Percentiles rank a stretch among this genome's conserved stretches.
Conservation (phyloP, 2,888 invertebrate genomes). For the Rhogogaster chlorosoma region DNA sequence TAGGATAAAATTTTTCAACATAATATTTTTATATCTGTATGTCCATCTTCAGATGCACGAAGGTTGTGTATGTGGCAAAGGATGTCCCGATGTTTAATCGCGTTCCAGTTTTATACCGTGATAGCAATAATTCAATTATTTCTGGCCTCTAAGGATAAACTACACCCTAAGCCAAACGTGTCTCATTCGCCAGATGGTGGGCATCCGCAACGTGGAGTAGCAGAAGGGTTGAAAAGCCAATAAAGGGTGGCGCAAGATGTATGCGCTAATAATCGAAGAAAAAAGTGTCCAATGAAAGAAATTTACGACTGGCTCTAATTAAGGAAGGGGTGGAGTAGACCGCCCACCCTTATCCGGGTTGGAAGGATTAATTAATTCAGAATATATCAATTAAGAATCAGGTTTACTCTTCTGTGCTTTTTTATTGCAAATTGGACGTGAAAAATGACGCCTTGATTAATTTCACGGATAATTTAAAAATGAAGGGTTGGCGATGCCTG, state of each 20-base stretch:
- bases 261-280: slow-evolving; percentile 78
- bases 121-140: slow-evolving; percentile 48
- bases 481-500: slow-evolving; percentile 73
- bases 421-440: slow-evolving; percentile 78
- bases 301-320: slow-evolving; percentile 77
- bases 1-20: background rate
- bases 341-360: slow-evolving; percentile 57
- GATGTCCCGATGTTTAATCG: slow-evolving; percentile 1
- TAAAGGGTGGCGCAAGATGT: slow-evolving; percentile 75
- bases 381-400: slow-evolving; percentile 78
- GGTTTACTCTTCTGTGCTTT: slow-evolving; percentile 75
- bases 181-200: slow-evolving; percentile 69
- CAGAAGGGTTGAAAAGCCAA: slow-evolving; percentile 70
- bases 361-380: slow-evolving; percentile 77
- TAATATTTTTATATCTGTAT: background rate
- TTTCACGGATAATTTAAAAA: slow-evolving; percentile 78
- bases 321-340: slow-evolving; percentile 69
- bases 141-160: slow-evolving; percentile 46
- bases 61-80: background rate
- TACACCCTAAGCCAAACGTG: slow-evolving; percentile 46
- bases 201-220: slow-evolving; percentile 61
- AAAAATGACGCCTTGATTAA: slow-evolving; percentile 79
- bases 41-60: background rate
- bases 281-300: slow-evolving; percentile 77
- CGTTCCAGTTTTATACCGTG: slow-evolving; percentile 19